Evolutionary conservation across 92 coral and sea anemone species (phyloP).

Genomic region (Metridium senile): DNA sequence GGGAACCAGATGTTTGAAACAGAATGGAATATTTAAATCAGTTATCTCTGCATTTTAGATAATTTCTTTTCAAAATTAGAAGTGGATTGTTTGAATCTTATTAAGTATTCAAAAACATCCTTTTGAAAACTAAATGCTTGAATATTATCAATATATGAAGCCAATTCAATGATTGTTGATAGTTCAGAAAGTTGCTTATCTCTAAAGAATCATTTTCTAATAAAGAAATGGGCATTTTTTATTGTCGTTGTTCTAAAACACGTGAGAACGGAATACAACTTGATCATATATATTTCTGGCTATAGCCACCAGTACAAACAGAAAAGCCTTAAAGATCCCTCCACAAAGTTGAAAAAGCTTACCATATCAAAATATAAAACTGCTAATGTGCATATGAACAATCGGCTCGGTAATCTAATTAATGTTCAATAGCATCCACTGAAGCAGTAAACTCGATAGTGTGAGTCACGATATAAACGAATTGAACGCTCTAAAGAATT

Average conservation of each 20-base stretch:
- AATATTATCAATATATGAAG: neutral
- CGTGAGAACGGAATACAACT: neutral
- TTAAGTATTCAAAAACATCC: conserved; percentile 12
- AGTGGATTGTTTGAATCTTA: neutral
- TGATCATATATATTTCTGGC: neutral
- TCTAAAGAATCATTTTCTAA: neutral
- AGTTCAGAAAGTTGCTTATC: no score
- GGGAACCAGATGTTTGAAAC: no score
- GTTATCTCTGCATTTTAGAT: neutral
- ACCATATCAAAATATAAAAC: no score
- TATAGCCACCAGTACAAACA: neutral
- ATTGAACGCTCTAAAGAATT: neutral
- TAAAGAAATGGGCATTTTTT: neutral
- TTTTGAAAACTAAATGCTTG: neutral
- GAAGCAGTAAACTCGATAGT: no score
- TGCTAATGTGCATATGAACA: neutral
- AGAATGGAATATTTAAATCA: no score
- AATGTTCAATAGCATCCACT: no score
- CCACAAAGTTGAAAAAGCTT: neutral
- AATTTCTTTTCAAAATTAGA: neutral
- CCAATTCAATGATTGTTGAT: no score
- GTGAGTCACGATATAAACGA: neutral
- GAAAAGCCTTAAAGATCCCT: neutral
- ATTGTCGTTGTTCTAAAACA: neutral
- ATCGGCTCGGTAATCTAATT: neutral